phyloP scores from a whole-genome alignment of 1,140 invertebrate genomes.

The Halictus rubicundus region DNA sequence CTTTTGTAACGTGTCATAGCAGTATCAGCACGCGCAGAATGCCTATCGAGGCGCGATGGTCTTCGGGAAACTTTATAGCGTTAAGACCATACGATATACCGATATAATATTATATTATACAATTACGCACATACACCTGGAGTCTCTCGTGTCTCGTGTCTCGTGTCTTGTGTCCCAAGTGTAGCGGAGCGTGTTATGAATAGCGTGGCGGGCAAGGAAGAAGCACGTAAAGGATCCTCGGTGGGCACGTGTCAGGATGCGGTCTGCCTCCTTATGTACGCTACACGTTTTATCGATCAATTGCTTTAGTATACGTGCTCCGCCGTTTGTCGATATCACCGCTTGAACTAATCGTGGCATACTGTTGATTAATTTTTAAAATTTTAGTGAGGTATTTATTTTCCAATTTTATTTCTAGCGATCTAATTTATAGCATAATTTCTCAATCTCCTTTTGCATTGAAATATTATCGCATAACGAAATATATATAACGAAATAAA shows the following conservation, averaged over 20 bases:
- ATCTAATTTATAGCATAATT: too few species aligned
- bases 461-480: too few species aligned
- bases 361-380: too few species aligned
- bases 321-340: too few species aligned
- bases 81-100: slow-evolving; percentile 39
- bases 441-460: too few species aligned
- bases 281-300: slow-evolving; percentile 28
- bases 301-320: not conserved
- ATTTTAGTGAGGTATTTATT: too few species aligned
- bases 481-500: too few species aligned
- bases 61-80: slow-evolving; percentile 59
- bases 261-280: slow-evolving; percentile 22
- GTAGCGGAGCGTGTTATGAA: slow-evolving; percentile 25
- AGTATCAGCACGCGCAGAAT: slow-evolving; percentile 45
- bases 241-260: slow-evolving; percentile 63
- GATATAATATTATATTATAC: slow-evolving; percentile 1
- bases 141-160: slow-evolving; percentile 15
- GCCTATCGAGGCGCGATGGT: slow-evolving; percentile 38
- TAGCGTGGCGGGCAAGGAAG: slow-evolving; percentile 23
- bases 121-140: slow-evolving; percentile 53
- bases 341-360: too few species aligned
- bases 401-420: too few species aligned
- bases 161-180: slow-evolving; percentile 14
- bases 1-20: not conserved
- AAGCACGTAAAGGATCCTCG: slow-evolving; percentile 56